Evolutionary conservation across 2,888 invertebrate species (phyloP), one percentile per base, ranked within the genome.

Genomic region (Meteorus cinctellus): DNA sequence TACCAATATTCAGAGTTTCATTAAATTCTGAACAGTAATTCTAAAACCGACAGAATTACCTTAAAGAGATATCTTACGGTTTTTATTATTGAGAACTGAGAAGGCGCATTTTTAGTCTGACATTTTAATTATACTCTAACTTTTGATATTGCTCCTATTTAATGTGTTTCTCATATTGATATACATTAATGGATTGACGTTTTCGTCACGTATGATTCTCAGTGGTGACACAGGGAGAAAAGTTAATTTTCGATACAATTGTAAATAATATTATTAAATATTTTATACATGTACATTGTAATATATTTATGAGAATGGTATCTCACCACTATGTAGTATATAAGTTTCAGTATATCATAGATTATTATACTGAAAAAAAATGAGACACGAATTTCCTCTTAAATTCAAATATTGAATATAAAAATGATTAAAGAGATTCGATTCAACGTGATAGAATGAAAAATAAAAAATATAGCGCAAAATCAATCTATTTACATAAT

Each of bases 251-350:
- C 78, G 78, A 81, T 82, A 83, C 83, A 84, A 84, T 86, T 82
- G 82, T 83, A 85, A 83, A 83, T 84, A 86, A 85, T 85, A 82
- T 86, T 85, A 86, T 85, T 85, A 86, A 86, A 86, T 86, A 86
- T 84, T 85, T 84, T 85, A 84, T 86, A 86, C 85, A 86, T 84
- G 77, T 85, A 85, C 82, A 86, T 84, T 83, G 78, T 81, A 81
- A 81, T 84, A 84, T 81, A 85, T 84, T 84, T 81, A 82, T 85
- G 83, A 82, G 84, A 81, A 80, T 84, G 80, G 80, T 81, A 79
- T 80, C 82, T 83, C 82, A 83, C 80, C 75, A 81, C 82, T 85
- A 82, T 77, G 80, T 79, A 75, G 78, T 68, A 62, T 51, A 51
- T 55, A 29, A 74, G 63, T 63, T 75, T 82, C 82, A 84, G 8